A percentile compares a stretch with the other conserved stretches of the same genome.
Conservation (phyloP, 2,888 invertebrate genomes). For the Autographa pulchrina region DNA sequence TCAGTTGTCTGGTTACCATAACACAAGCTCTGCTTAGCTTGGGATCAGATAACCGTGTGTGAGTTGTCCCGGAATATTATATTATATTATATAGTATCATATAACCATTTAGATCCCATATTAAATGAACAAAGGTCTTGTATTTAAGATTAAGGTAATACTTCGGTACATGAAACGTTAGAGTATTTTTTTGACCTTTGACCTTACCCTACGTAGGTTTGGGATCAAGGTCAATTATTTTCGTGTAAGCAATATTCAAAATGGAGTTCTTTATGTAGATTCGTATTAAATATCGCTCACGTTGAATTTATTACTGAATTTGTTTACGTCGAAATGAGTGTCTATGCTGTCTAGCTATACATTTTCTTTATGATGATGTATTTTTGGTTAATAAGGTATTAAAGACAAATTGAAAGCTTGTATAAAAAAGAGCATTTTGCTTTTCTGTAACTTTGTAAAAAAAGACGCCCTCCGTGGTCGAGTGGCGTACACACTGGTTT, state of each 20-base stretch:
- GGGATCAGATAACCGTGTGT: too few relatives aligned
- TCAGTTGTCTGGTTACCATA: too few relatives aligned
- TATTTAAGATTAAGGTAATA: background rate
- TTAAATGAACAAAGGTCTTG: background rate
- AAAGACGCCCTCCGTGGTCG: too few relatives aligned
- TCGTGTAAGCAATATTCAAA: conserved; percentile 39
- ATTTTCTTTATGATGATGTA: background rate
- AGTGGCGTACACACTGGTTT: too few relatives aligned
- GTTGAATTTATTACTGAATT: conserved; percentile 14
- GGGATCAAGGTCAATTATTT: conserved; percentile 15
- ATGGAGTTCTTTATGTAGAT: conserved; percentile 19
- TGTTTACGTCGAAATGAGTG: conserved; percentile 7
- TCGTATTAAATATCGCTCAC: conserved; percentile 41
- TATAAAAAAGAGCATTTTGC: too few relatives aligned
- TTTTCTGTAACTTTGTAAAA: too few relatives aligned
- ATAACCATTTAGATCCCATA: too few relatives aligned
- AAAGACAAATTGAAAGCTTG: too few relatives aligned
- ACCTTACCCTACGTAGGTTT: background rate
- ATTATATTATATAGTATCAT: too few relatives aligned
- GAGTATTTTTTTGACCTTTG: conserved; percentile 19
- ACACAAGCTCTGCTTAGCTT: too few relatives aligned
- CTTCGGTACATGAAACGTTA: background rate
- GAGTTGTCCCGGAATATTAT: too few relatives aligned
- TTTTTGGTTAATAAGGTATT: too few relatives aligned
- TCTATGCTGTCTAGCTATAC: background rate